Evolutionary conservation across 2,797 vertebrate species (phyloP), one percentile per base, ranked within the genome.

Genomic region (Avahi laniger): DNA sequence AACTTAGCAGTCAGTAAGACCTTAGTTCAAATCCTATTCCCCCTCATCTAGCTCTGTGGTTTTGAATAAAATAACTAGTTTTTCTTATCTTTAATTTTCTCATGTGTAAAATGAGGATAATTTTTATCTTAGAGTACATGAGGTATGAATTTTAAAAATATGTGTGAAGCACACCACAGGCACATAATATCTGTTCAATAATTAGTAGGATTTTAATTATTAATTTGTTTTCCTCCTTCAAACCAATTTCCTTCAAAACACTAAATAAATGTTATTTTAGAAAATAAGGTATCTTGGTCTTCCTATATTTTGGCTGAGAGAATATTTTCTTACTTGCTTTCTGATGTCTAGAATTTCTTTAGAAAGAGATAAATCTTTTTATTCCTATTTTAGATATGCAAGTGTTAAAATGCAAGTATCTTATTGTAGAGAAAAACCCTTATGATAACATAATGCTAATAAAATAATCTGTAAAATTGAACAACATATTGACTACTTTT

Each of bases 321-420:
- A 79, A 26, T 92, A 61, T 79, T 72, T 94, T 38, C 17, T 54
- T 15, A 61, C 4, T 93, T 65, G 10, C 8, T 80, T 50, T 93
- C 54, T 46, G n/a, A 59, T 93, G 17, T 20, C n/a, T 83, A 61
- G 35, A 63, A 70, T 81, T 85, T 17, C 35, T 70, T 94, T 82
- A 67, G 3, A 81, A 52, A 30, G 11, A 78, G 18, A 52, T 22
- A 92, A 35, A 43, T 76, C 35, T 61, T 85, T 89, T 78, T 24
- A 38, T 94, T 86, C 7, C 18, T 38, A 43, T 72, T 84, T 96
- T 89, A 82, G 72, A 93, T 89, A 87, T 93, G 10, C 83, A 88
- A 78, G 76, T 78, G 18, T 80, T 84, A 70, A 78, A 84, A 20
- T 72, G 15, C 22, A 89, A 43, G 22, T 17, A 59, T 84, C 24